Evolutionary conservation across 2,888 invertebrate genomes (phyloP).

Genomic region (Buathra laborator): DNA sequence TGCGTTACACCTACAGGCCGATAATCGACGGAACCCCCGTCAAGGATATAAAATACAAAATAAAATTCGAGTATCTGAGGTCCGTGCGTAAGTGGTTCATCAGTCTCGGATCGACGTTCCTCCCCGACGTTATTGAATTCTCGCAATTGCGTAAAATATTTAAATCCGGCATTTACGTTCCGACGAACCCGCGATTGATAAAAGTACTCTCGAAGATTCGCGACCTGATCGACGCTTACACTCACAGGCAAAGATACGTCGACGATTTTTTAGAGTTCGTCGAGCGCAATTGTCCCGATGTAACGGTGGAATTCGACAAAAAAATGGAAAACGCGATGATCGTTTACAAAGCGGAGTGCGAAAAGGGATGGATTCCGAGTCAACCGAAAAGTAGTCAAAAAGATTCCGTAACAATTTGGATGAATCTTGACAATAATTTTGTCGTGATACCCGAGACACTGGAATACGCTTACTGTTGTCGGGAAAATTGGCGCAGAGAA

Average conservation of each 20-base stretch:
- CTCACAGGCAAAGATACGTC: constrained; percentile 31
- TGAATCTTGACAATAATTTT: constrained; percentile 32
- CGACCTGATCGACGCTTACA: constrained; percentile 26
- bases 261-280: constrained; percentile 43
- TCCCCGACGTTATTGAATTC: constrained; percentile 39
- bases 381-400: constrained; percentile 1
- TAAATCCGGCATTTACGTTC: constrained; percentile 20
- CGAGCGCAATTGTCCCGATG: constrained; percentile 32
- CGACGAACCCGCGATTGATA: constrained; percentile 25
- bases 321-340: constrained; percentile 22
- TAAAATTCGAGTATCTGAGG: constrained; percentile 50
- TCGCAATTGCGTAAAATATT: neutral
- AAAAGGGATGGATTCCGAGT: constrained; percentile 26
- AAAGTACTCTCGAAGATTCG: constrained; percentile 11
- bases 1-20: constrained; percentile 56
- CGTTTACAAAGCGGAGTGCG: neutral
- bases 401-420: constrained; percentile 23
- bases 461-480: neutral
- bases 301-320: constrained; percentile 27
- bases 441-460: neutral
- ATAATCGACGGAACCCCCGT: constrained; percentile 30
- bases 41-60: constrained; percentile 23
- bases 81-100: constrained; percentile 60
- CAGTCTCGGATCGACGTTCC: constrained; percentile 22
- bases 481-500: neutral